Conservation (phyloP, 2,888 invertebrate genomes). For the Caenorhabditis sp. region DNA sequence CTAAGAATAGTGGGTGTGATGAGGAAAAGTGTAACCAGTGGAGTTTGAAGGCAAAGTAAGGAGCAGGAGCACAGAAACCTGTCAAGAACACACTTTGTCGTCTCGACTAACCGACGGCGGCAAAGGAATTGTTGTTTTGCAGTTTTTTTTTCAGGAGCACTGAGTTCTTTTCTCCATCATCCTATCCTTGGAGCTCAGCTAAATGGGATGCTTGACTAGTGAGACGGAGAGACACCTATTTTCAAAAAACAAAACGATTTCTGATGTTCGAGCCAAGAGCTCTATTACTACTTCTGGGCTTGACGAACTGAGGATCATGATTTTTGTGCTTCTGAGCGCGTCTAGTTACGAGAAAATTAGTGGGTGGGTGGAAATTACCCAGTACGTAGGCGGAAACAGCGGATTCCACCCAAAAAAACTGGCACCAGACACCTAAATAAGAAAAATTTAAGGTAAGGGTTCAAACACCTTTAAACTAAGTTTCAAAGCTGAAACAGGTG, state of each 20-base stretch:
- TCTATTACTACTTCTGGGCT: too few relatives aligned
- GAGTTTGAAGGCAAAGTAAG: background rate
- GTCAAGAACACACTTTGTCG: conserved; percentile 36
- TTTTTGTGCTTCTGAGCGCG: too few relatives aligned
- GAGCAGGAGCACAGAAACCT: conserved; percentile 25
- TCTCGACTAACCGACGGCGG: background rate
- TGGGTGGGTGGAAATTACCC: too few relatives aligned
- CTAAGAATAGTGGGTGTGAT: background rate
- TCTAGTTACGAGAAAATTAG: too few relatives aligned
- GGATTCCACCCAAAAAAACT: too few relatives aligned
- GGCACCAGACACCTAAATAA: too few relatives aligned
- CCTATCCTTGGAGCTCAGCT: conserved; percentile 4
- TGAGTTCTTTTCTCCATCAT: conserved; percentile 24
- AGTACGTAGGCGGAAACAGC: too few relatives aligned
- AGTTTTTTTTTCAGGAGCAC: background rate
- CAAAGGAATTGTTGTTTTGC: conserved; percentile 2
- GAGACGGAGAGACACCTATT: background rate
- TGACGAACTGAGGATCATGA: too few relatives aligned
- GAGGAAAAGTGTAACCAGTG: background rate
- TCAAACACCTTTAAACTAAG: too few relatives aligned
- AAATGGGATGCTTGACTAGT: background rate
- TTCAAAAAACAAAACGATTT: background rate
- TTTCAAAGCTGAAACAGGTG: background rate
- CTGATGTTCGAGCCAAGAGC: too few relatives aligned
- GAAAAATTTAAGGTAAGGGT: too few relatives aligned